Conservation (phyloP, 2,888 invertebrate genomes). For the Orchestes rusci region DNA sequence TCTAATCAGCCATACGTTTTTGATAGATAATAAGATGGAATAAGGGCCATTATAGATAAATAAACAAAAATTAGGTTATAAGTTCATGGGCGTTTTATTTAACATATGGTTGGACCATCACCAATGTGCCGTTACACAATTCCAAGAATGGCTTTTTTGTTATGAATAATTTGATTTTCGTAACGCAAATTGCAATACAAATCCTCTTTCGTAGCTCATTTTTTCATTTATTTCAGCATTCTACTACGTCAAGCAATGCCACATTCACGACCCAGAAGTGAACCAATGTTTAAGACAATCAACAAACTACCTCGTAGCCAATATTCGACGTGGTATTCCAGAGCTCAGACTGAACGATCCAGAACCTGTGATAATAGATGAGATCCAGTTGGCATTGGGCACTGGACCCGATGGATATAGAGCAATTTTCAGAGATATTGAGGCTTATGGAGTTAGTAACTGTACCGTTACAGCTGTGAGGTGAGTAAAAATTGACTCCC, state of each 20-base stretch:
- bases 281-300: conserved; percentile 67
- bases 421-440: conserved; percentile 71
- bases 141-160: too few relatives aligned
- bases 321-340: conserved; percentile 66
- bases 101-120: too few relatives aligned
- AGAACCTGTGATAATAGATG: conserved; percentile 76
- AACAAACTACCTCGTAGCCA: conserved; percentile 65
- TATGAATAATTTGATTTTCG: too few relatives aligned
- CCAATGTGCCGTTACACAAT: too few relatives aligned
- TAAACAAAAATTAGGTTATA: too few relatives aligned
- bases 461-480: conserved; percentile 72
- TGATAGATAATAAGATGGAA: too few relatives aligned
- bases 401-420: conserved; percentile 76
- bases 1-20: too few relatives aligned
- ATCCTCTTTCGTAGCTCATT: too few relatives aligned
- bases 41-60: too few relatives aligned
- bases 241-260: conserved; percentile 69
- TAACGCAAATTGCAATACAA: too few relatives aligned
- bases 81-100: too few relatives aligned
- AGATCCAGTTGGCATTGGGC: conserved; percentile 72
- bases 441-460: conserved; percentile 74
- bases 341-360: conserved; percentile 65
- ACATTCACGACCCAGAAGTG: conserved; percentile 60
- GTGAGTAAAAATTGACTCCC: too few relatives aligned
- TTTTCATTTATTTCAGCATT: conserved; percentile 49